Evolutionary conservation across 2,113 vertebrate species (phyloP), one percentile per base, ranked within the genome.

Genomic region (Oryzias curvinotus): DNA sequence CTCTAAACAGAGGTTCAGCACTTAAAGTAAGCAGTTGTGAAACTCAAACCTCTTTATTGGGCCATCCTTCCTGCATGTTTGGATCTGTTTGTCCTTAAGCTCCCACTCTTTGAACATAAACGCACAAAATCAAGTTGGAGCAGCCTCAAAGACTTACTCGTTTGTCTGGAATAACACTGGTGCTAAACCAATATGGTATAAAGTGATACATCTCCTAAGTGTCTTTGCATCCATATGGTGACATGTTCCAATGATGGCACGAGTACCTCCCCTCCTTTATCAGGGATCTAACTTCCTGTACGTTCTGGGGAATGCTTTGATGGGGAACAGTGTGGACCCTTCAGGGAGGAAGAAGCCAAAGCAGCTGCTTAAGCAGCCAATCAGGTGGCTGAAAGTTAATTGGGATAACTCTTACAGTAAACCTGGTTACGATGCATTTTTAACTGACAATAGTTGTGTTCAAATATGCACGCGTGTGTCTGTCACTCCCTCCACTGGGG

Each of bases 21-120:
- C 79, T 82, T 83, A 68, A 41, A 83, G 75, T n/a, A 56, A 68
- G 84, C 73, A 66, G 57, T 62, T 45, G 63, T 83, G 81, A 84
- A 87, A 85, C 81, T 85, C 73, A 77, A 78, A 74, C 47, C 75
- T 5, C 59, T 85, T 83, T 86, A 87, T 87, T 81, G 81, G 7
- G 26, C 13, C 5, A 86, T 83, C 73, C 68, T 81, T 70, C 15
- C 81, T 67, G 28, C 70, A 56, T 47, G 57, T 78, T 64, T 50
- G 75, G 61, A 66, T 62, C 4, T 73, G 75, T 70, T 68, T 36
- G 84, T 73, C 86, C 88, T 88, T 89, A 86, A 89, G 85, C 81
- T 83, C 72, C 19, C 82, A 71, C 63, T 77, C 78, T 68, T 62
- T 62, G n/a, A 36, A 30, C 44, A 47, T 17, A 57, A 56, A 57